Evolutionary conservation across 2,888 invertebrate species (phyloP), one percentile per base, ranked within the genome.

Genomic region (Caenorhabditis virilis): DNA sequence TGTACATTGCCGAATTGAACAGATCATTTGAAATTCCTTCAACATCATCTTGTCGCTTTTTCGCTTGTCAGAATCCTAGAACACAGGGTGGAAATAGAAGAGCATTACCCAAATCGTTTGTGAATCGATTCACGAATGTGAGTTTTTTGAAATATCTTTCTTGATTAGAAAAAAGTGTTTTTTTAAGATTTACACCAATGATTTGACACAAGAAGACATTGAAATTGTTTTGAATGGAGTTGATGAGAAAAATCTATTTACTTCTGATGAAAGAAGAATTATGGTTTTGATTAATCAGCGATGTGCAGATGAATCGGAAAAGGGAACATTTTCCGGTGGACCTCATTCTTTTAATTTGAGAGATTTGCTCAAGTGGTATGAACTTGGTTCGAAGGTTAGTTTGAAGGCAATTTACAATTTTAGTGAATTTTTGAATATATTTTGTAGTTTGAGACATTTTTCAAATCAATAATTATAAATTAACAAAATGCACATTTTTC

Each of bases 311-410:
- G 55, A 55, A 41, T 49, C 69, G n/a, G 55, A 63, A 13, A 51
- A 53, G 18, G 56, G 46, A n/a, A 47, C 41, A 47, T 62, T 73
- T 35, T n/a, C 86, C 80, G 95, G 95, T 0, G 89, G 91, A 0
- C 95, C 95, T 0, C 97, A 92, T 90, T 97, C 98, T 85, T 92
- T 95, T 86, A 99, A 99, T 86, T 86, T 99, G 45, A 88, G 98
- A 77, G 98, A 99, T 83, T 87, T 98, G 72, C 89, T 90, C 59
- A 88, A 97, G 74, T 97, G 95, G 95, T 92, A 92, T 82, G 90
- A 93, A 36, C 49, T 74, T 33, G 48, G 48, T 26, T 45, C 50
- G 1, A 51, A 53, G 70, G 67, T n/a, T n/a, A n/a, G n/a, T n/a
- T n/a, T n/a, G n/a, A n/a, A n/a, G n/a, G n/a, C n/a, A n/a, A n/a